Base-by-base conservation (phyloP, 1,140 invertebrate species). In the Ericerus pela region DNA sequence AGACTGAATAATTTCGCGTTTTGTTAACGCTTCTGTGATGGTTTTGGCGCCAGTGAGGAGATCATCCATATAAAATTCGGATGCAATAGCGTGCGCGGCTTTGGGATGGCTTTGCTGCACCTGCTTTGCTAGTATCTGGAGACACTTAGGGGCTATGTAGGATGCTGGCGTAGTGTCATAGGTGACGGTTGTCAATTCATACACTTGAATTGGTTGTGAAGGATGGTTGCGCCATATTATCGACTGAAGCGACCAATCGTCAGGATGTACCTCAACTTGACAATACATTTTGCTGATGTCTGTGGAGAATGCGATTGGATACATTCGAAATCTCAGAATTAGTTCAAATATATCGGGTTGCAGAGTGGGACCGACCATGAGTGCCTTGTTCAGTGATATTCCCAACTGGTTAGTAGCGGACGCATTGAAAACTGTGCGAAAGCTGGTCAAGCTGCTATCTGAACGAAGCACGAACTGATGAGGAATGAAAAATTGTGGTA, bases 401-500 rank as follows among this genome's bases (percentile, higher is more conserved):
- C 61, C 62, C 1, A 26, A 57, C 5, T 38, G 51, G 8, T 62
- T 60, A 27, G 63, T 62, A 37, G 59, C 58, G 8, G 60, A 62
- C 8, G 58, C 66, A 53, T 69, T 63, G 59, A 70, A 71, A 2
- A 71, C 69, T 8, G 69, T 65, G 18, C 69, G 41, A 8, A 66
- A 24, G 41, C 64, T 65, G 1, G 66, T 66, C 1, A 4, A 22
- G 1, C 1, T 6, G 3, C 20, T 18, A 12, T 31, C 47, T 22
- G 10, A 10, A 14, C 29, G 20, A 1, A n/a, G n/a, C 1, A 59
- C 53, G 3, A 53, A 22, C n/a, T 63, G 61, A 22, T 61, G 61
- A 22, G 62, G 60, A 11, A 56, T 53, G 41, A 10, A 52, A 31
- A 51, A 57, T 3, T 22, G 11, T 26, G 47, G 2, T 10, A 47